These are phyloP conservation scores for Nesospiza acunhae DNA, from an alignment of 2,113 vertebrate genomes.

Conservation along the genomic window DNA sequence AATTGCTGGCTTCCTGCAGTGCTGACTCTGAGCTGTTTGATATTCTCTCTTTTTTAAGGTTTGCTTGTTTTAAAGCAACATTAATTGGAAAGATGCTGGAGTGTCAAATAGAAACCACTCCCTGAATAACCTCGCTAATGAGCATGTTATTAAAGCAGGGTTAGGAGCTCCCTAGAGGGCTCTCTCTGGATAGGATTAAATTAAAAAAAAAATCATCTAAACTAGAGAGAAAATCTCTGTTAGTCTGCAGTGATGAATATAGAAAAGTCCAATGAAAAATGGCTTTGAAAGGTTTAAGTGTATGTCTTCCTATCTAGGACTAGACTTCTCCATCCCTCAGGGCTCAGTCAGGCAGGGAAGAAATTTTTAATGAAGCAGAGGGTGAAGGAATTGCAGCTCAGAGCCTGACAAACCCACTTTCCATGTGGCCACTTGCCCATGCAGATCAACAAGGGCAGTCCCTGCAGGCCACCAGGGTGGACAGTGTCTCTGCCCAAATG, in stretches of 20 bases:
- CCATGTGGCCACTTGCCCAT: neutral
- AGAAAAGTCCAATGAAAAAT: conserved; percentile 68
- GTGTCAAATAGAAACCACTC: conserved; percentile 64
- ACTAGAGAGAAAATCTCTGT: conserved; percentile 39
- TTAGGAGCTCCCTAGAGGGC: conserved; percentile 58
- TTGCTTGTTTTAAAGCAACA: conserved; percentile 68
- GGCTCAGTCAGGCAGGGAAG: conserved; percentile 3
- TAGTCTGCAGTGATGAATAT: conserved; percentile 52
- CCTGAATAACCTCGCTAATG: conserved; percentile 67
- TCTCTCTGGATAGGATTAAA: conserved; percentile 67
- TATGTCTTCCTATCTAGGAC: neutral
- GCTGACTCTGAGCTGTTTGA: conserved; percentile 45
- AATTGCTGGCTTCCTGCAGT: conserved; percentile 28
- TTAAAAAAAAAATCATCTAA: conserved; percentile 60
- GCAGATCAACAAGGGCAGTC: neutral
- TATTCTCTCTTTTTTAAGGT: conserved; percentile 51
- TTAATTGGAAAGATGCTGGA: conserved; percentile 68
- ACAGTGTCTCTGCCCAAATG: neutral
- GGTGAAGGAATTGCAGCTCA: neutral
- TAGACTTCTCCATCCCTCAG: neutral
- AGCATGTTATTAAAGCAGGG: conserved; percentile 71
- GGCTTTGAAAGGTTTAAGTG: conserved; percentile 63
- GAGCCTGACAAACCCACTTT: neutral
- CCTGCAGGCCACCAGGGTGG: neutral
- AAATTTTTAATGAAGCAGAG: conserved; percentile 63